Base-by-base conservation (phyloP, 1,140 invertebrate genomes). In the Gonatopus flavifemur region DNA sequence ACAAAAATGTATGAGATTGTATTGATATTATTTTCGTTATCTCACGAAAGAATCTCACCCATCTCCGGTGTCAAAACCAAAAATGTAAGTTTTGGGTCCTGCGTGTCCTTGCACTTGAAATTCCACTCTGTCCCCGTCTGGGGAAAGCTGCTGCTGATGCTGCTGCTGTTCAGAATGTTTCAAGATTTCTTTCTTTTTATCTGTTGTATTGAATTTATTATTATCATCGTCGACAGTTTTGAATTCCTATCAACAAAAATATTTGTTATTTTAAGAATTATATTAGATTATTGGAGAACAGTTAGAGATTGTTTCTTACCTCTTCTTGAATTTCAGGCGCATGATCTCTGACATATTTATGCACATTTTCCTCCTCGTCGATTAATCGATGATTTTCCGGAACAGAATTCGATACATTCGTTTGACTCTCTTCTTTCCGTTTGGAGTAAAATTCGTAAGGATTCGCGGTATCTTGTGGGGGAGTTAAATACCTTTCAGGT, bases 31-130 rank as follows among this genome's bases (percentile, higher is more conserved):
- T 24, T 48, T 38, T n/a, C 3, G 22, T 18, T 47, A 36, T 30
- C 32, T 39, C 36, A 37, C 18, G 9, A 31, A 52, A 57, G 59
- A 43, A 47, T 31, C 75, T 84, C 80, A 91, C 90, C 89, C 89
- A 74, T 86, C 85, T 53, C 90, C 91, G 24, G 91, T 93, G 66
- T 93, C 90, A 70, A 84, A 93, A 51, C 91, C 91, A 75, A 91
- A 93, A 69, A 90, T 86, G 69, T 93, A 94, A 37, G 87, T 90
- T 57, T 89, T 81, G 2, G 90, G 90, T 31, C 91, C 90, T 41
- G 86, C 82, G 70, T 90, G 88, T 28, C 90, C 90, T 55, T 83
- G 79, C 33, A 85, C 76, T 66, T 84, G 83, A 70, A 81, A 83
- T 50, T 81, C 77, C 44, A 81, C 64, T 43, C 80, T 61, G 10